These are phyloP conservation scores for Dugesia japonica DNA, from an alignment of 2,888 invertebrate species.

Conservation along the genomic window DNA sequence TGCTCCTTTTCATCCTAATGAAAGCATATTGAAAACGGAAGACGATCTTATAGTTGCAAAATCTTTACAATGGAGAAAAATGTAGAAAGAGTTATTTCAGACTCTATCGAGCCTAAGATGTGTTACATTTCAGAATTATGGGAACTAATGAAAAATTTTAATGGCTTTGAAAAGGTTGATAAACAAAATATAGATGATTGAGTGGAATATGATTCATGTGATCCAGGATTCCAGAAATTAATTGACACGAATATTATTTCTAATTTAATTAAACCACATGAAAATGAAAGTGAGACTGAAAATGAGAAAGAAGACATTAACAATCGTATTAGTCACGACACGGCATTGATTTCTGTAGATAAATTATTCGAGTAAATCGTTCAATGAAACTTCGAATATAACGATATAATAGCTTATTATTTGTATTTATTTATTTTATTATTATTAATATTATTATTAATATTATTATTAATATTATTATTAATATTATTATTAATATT, in stretches of 20 bases:
- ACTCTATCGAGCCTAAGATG: neutral
- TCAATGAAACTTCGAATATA: neutral
- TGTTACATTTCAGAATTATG: neutral
- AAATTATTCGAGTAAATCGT: neutral
- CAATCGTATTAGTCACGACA: no score
- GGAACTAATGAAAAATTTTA: neutral
- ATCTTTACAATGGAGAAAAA: neutral
- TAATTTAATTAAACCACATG: neutral
- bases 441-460: no score
- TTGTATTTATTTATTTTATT: no score
- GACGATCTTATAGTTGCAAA: neutral
- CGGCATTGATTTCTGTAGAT: neutral
- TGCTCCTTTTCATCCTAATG: neutral
- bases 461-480: no score
- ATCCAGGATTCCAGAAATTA: neutral
- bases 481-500: no score
- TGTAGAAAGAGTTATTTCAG: neutral
- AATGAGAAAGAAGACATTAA: neutral
- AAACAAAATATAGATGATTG: neutral
- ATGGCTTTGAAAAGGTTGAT: neutral
- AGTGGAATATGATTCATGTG: neutral
- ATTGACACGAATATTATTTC: neutral
- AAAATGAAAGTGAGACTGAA: neutral
- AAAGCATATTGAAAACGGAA: no score
- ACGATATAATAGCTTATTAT: no score